Evolutionary conservation across 2,113 vertebrate species (phyloP), one percentile per base, ranked within the genome.

Genomic region (Cynopterus brachyotis): DNA sequence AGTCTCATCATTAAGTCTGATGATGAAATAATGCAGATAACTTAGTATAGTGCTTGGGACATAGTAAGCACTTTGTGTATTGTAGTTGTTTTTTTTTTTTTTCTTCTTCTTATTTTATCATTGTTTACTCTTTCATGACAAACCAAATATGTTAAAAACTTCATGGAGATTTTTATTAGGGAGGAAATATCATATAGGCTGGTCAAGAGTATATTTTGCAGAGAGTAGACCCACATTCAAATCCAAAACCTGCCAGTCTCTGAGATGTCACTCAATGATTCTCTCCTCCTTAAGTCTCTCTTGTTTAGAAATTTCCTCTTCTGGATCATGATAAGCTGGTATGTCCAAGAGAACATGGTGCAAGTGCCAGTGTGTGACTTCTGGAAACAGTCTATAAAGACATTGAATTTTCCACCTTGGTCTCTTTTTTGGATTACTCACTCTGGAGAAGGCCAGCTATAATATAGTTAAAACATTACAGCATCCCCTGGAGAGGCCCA

Each of bases 71-170:
- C 22, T 81, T 15, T 20, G 17, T 32, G 24, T 4, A 4, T 4
- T 50, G 17, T 32, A 19, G 8, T 55, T 45, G n/a, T 45, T 45
- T 50, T n/a, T n/a, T n/a, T n/a, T n/a, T n/a, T n/a, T 69, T 30
- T 84, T 47, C 35, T 76, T 70, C n/a, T 84, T 47, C 45, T 76
- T n/a, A 40, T 55, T 76, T 89, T 82, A 45, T 76, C 35, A n/a
- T 86, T 28, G 2, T 37, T 89, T 89, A 53, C 19, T 57, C 35
- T 87, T 83, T 76, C 12, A 37, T 40, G 69, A n/a, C n/a, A 55
- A 64, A 73, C 28, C 30, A 66, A 60, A 47, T 92, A 66, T 37
- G 30, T 76, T 26, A 28, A 28, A 37, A 16, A 28, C 7, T 45
- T 93, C 45, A 30, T 35, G n/a, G 26, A 76, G n/a, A 30, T 47